Percentiles rank a stretch among this genome's conserved stretches.
These are phyloP conservation scores for Petaurus breviceps DNA, from an alignment of 2,113 vertebrate species.

Conservation along the genomic window DNA sequence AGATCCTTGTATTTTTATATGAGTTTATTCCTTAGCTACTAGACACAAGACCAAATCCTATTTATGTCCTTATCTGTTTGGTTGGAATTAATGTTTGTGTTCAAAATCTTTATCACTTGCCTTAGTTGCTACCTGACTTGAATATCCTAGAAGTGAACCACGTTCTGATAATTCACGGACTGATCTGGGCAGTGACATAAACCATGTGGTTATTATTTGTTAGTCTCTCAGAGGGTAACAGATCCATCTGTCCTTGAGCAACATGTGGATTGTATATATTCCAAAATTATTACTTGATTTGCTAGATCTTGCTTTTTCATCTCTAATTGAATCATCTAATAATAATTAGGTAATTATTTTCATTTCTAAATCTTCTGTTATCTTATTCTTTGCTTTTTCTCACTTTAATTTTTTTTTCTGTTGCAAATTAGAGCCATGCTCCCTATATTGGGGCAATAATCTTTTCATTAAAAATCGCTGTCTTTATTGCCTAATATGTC, in stretches of 20 bases:
- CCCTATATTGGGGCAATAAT: not conserved
- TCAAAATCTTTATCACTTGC: not conserved
- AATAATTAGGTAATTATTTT: not conserved
- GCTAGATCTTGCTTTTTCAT: not conserved
- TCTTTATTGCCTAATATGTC: not conserved
- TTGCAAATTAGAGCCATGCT: not conserved
- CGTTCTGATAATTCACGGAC: not conserved
- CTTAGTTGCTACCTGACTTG: not conserved
- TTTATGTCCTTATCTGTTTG: not conserved
- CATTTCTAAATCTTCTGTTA: not conserved
- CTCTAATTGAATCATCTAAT: not conserved
- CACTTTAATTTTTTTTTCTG: too few relatives aligned
- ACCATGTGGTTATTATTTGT: not conserved
- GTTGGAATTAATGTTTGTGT: not conserved
- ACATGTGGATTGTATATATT: not conserved
- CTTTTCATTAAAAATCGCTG: not conserved
- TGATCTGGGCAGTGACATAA: not conserved
- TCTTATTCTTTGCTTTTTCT: not conserved
- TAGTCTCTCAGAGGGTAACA: not conserved
- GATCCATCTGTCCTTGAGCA: not conserved
- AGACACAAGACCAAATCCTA: not conserved
- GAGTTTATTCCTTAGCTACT: not conserved
- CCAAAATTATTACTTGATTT: not conserved
- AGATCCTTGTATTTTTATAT: not conserved
- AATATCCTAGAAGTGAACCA: not conserved